Base-by-base conservation (phyloP, 2,888 invertebrate species). In the Operophtera brumata region DNA sequence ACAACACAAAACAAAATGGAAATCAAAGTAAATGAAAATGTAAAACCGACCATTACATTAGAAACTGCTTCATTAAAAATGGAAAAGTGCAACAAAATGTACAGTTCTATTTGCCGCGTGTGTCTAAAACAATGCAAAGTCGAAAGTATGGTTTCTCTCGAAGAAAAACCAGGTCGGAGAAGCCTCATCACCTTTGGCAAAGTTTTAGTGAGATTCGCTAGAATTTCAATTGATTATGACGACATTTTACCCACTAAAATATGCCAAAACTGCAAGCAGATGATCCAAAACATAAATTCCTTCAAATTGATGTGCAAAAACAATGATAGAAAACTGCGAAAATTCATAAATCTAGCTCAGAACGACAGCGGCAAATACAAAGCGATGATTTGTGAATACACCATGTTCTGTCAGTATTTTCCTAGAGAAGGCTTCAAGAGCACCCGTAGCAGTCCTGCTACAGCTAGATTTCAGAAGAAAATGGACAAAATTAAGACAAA, bases 301-400 rank as follows among this genome's bases (percentile, higher is more conserved):
- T 88, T 89, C 44, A 86, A 86, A 62, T 64, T 81, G 14, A 80
- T 67, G 40, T 84, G 86, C 51, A 82, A 87, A 73, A 69, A 72
- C 0, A 82, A 77, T 41, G 71, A 85, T 13, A 70, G 70, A 55
- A 62, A 67, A 12, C 59, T 86, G 1, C 65, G 69, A 46, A 62
- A 61, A 35, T 60, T 78, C n/a, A 11, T 51, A 10, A 57, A 57
- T 53, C 58, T 54, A 0, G 50, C 58, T 53, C 28, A 58, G 30
- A 56, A 64, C 39, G n/a, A 55, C 55, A 36, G 44, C 51, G 44
- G 64, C 37, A 28, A 12, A 51, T 62, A 5, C 43, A 63, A 8
- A 47, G 69, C 76, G 61, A 71, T 70, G 48, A 56, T 82, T 2
- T 77, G 77, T 36, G 70, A 82, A 49, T 80, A 71, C 54, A 62